A percentile compares a stretch with the other conserved stretches of the same genome.
phyloP scores from a whole-genome alignment of 2,113 vertebrate genomes.

The Lasiurus borealis region DNA sequence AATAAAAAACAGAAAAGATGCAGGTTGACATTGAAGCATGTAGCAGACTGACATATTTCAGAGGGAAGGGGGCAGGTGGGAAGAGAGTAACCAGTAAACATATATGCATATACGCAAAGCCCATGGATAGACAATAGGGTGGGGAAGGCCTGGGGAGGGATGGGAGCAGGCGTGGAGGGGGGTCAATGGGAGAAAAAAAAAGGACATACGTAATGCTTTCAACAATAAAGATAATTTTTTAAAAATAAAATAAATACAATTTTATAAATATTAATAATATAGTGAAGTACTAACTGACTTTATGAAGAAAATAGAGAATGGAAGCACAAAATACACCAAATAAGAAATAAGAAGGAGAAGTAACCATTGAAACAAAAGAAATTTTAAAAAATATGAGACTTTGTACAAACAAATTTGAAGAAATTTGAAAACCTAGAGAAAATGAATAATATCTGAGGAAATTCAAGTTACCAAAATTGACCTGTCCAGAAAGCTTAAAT shows the following conservation, averaged over 20 bases:
- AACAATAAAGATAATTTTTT: neutral
- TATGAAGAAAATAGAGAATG: neutral
- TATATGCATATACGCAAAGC: neutral
- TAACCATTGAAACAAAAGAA: neutral
- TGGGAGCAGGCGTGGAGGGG: neutral
- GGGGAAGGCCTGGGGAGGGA: neutral
- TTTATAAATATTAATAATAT: neutral
- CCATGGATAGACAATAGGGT: neutral
- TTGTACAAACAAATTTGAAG: neutral
- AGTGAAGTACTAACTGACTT: neutral
- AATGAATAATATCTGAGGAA: constrained; percentile 4
- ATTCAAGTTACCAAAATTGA: neutral
- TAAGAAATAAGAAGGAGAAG: neutral
- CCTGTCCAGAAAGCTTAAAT: neutral
- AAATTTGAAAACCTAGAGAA: neutral
- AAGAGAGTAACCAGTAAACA: neutral
- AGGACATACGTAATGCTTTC: neutral
- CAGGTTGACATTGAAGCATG: neutral
- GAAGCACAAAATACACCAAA: neutral
- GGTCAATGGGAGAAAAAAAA: neutral
- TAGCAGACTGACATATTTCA: neutral
- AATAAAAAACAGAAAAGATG: neutral
- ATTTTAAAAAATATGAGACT: neutral
- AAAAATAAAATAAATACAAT: neutral
- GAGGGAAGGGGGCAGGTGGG: too few relatives aligned